Evolutionary conservation across 1,140 invertebrate species (phyloP), one percentile per base, ranked within the genome.

Genomic region (Eumaeus atala): DNA sequence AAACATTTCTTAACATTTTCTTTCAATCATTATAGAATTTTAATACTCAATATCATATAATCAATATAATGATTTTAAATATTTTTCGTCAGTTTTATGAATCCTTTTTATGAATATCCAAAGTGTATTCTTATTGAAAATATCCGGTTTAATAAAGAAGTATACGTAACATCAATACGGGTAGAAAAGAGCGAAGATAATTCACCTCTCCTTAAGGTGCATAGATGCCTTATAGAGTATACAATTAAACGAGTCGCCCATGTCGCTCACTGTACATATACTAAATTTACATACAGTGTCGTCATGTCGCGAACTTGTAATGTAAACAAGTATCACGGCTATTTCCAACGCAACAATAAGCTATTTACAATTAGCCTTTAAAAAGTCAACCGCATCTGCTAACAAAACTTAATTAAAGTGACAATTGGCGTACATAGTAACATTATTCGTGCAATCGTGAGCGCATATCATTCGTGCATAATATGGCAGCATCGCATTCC

Each of bases 351-450:
- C 52, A 54, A 70, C 76, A 74, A 74, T 70, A 59, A 67, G 63
- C 58, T 64, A 71, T 76, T 70, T 67, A 67, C 74, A 75, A 74
- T 65, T 64, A 70, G 64, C 62, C 58, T 65, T 67, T 69, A 67
- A 71, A 73, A 73, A 72, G 67, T 73, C 68, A 69, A 72, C 67
- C 66, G 74, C 76, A 77, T 77, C 76, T 77, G 74, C 72, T 67
- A 72, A 76, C 77, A 74, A 73, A 80, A 82, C 78, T 80, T 84
- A 79, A 81, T 81, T 81, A 80, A 79, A 79, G 50, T 79, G 77
- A 83, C 77, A 79, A 72, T 76, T 70, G 62, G 74, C 71, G 76
- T 79, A 74, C 71, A 84, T 79, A 79, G 77, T 80, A 76, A 73
- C 78, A 79, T 76, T 75, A 77, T 78, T 78, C 74, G 74, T 64